These are phyloP conservation scores for Antennarius maculatus DNA, from an alignment of 2,797 vertebrate genomes.

Conservation along the genomic window DNA sequence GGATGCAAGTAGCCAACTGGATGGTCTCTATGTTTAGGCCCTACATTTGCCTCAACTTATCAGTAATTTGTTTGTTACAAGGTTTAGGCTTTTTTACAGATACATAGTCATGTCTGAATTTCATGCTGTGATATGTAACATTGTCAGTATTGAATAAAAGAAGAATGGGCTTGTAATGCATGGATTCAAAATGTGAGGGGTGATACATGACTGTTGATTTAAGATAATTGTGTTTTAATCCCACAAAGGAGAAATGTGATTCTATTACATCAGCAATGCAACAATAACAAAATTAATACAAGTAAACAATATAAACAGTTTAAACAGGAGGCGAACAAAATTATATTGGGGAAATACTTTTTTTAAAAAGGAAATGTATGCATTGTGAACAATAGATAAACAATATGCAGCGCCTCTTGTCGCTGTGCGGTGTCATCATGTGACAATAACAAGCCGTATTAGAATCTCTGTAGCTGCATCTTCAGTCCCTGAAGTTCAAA, in stretches of 20 bases:
- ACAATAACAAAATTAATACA: too few species aligned
- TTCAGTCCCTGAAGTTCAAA: constrained; percentile 8
- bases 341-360: too few species aligned
- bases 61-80: constrained; percentile 11
- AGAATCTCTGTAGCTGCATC: constrained; percentile 14
- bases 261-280: too few species aligned
- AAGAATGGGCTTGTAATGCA: constrained; percentile 23
- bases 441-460: constrained; percentile 10
- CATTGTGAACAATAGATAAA: too few species aligned
- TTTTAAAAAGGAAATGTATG: too few species aligned
- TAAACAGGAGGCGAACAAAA: too few species aligned
- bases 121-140: constrained; percentile 11
- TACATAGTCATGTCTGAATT: constrained; percentile 15
- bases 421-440: background rate
- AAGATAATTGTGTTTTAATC: too few species aligned
- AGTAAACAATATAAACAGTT: too few species aligned
- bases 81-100: background rate
- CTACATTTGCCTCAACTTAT: constrained; percentile 17
- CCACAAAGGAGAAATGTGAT: too few species aligned
- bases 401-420: background rate
- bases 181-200: constrained; percentile 36
- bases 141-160: constrained; percentile 25
- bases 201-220: constrained; percentile 25
- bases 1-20: constrained; percentile 18
- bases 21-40: constrained; percentile 23